Conservation (phyloP, 2,797 vertebrate genomes). For the Octomys mimax region DNA sequence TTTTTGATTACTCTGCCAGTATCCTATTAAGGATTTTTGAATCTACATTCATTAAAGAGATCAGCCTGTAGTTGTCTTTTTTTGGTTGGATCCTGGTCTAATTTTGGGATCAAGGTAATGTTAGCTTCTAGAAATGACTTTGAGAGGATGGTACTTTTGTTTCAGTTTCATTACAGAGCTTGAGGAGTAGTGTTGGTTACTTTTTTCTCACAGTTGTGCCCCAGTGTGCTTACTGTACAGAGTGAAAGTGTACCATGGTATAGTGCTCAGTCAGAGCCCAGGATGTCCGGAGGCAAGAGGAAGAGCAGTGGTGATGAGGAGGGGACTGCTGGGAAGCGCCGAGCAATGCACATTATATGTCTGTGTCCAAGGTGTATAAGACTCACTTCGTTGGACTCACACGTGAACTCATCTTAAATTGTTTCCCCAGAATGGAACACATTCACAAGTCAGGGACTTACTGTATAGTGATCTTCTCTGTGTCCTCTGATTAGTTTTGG, state of each 20-base stretch:
- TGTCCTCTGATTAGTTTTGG: neutral
- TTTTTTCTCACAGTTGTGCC: neutral
- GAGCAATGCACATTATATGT: neutral
- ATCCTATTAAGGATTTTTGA: neutral
- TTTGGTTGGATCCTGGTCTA: neutral
- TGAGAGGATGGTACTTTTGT: neutral
- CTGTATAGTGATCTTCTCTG: neutral
- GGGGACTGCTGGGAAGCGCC: neutral
- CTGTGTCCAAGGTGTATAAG: neutral
- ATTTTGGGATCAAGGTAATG: neutral
- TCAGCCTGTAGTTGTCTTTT: too few species aligned
- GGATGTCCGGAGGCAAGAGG: neutral
- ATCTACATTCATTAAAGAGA: too few species aligned
- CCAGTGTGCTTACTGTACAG: neutral
- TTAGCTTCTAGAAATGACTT: neutral
- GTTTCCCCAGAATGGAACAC: neutral
- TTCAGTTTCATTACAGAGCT: neutral
- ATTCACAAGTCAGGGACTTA: neutral
- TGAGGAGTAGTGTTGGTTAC: neutral
- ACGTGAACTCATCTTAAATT: neutral
- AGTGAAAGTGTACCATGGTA: neutral
- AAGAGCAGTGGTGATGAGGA: neutral
- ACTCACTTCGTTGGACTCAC: neutral
- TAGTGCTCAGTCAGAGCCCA: neutral
- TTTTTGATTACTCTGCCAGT: neutral